Evolutionary conservation across 2,888 invertebrate species (phyloP).

Genomic region (Neuroscelio doddi): DNA sequence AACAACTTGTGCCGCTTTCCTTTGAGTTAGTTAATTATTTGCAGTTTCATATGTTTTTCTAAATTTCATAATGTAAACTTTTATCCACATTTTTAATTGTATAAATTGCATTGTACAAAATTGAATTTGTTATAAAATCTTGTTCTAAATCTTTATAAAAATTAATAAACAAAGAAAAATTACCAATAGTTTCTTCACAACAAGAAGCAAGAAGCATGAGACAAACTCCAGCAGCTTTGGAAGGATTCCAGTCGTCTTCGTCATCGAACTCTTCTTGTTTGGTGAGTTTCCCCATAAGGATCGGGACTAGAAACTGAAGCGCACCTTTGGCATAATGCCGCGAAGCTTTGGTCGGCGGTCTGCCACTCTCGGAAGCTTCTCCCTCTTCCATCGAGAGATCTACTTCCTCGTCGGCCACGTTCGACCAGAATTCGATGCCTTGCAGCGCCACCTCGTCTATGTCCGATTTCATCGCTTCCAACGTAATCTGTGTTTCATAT

Average conservation of each 20-base stretch:
- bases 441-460: conserved; percentile 96
- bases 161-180: neutral
- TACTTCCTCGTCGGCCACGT: conserved; percentile 99
- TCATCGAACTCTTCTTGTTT: conserved; percentile 98
- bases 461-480: conserved; percentile 98
- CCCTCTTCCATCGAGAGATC: conserved; percentile 95
- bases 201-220: conserved; percentile 97
- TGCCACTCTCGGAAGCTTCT: conserved; percentile 93
- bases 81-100: too few relatives aligned
- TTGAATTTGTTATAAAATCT: too few relatives aligned
- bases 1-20: too few relatives aligned
- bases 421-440: conserved; percentile 99
- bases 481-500: conserved; percentile 91
- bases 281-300: conserved; percentile 93
- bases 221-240: conserved; percentile 99
- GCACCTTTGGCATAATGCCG: conserved; percentile 99
- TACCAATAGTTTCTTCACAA: conserved; percentile 91
- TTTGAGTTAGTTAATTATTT: too few relatives aligned
- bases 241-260: conserved; percentile 99
- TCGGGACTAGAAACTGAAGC: conserved; percentile 93
- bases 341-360: conserved; percentile 93
- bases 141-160: too few relatives aligned
- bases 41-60: too few relatives aligned
- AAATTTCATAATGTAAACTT: too few relatives aligned
- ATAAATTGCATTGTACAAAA: too few relatives aligned